phyloP scores from a whole-genome alignment of 2,797 vertebrate genomes.

The Aldrovandia affinis region DNA sequence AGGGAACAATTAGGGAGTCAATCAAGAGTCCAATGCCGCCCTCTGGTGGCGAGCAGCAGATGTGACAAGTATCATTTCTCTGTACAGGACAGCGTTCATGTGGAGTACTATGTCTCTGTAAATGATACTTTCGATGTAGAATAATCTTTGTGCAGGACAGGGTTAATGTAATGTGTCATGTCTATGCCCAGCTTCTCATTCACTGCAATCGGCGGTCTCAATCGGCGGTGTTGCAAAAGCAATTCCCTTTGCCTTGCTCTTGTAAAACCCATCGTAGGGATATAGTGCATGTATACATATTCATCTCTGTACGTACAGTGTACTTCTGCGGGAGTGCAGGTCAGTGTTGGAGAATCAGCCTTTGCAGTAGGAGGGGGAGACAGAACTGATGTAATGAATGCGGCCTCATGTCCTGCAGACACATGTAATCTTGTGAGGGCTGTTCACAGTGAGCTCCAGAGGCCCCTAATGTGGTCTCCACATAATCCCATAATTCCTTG shows the following conservation, averaged over 20 bases:
- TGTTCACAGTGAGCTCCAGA: constrained; percentile 78
- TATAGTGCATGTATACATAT: constrained; percentile 76
- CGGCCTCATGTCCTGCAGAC: constrained; percentile 81
- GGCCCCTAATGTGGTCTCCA: constrained; percentile 82
- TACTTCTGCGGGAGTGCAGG: constrained; percentile 58
- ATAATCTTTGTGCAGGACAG: background rate
- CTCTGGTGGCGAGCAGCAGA: no score
- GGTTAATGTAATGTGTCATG: background rate
- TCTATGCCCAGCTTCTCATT: background rate
- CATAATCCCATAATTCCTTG: constrained; percentile 91
- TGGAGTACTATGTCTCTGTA: no score
- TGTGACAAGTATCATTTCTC: no score
- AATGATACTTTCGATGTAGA: no score
- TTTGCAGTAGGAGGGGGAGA: constrained; percentile 79
- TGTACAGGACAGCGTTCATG: no score
- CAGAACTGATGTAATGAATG: constrained; percentile 87
- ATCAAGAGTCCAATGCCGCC: no score
- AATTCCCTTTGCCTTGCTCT: constrained; percentile 69
- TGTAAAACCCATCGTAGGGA: constrained; percentile 81
- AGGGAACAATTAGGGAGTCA: no score
- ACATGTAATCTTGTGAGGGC: constrained; percentile 82
- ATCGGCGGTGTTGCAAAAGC: constrained; percentile 74
- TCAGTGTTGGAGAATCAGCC: constrained; percentile 74
- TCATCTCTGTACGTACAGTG: constrained; percentile 75
- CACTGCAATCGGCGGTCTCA: constrained; percentile 59